phyloP scores from a whole-genome alignment of 2,888 invertebrate genomes.

The Apomyelois bistriatella region DNA sequence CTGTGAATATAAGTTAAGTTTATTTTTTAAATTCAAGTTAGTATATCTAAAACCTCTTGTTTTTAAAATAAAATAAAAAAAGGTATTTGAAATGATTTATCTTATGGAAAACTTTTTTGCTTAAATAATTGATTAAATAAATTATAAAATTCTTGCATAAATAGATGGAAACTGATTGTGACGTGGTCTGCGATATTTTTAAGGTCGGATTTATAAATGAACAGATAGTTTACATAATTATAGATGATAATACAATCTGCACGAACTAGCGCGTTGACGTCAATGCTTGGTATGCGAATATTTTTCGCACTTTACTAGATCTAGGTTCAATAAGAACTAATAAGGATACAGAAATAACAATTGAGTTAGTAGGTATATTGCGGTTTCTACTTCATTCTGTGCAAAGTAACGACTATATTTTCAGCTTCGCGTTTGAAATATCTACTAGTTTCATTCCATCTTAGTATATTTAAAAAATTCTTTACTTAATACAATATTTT shows the following conservation, averaged over 20 bases:
- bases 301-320: conserved; percentile 24
- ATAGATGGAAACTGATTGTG: neutral
- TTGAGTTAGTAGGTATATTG: no score
- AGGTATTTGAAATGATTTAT: neutral
- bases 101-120: neutral
- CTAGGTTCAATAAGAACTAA: conserved; percentile 21
- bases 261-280: conserved; percentile 18
- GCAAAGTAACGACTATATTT: no score
- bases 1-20: no score
- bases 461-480: no score
- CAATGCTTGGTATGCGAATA: conserved; percentile 20
- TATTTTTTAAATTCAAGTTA: no score
- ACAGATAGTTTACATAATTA: conserved; percentile 10
- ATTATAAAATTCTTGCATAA: neutral
- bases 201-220: conserved; percentile 1
- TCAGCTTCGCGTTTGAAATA: no score
- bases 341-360: conserved; percentile 20
- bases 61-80: neutral
- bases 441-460: no score
- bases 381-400: no score
- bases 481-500: no score
- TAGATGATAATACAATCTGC: conserved; percentile 9
- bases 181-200: conserved; percentile 1
- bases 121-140: neutral
- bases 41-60: no score